Conservation (phyloP, 2,113 vertebrate genomes). For the Colius striatus region DNA sequence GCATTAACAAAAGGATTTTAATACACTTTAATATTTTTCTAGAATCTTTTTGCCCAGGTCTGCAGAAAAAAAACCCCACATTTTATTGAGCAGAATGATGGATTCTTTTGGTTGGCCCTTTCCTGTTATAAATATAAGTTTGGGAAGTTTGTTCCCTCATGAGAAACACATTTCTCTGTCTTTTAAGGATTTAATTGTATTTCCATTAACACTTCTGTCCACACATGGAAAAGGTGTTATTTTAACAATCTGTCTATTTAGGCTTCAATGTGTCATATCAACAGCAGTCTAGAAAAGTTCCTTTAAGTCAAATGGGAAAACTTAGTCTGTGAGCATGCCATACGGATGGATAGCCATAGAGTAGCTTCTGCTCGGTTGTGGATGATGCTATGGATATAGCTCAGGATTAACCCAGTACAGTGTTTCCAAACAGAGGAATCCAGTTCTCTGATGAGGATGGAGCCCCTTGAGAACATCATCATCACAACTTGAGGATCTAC, state of each 20-base stretch:
- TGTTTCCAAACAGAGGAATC: background rate
- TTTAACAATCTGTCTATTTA: background rate
- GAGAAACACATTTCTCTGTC: background rate
- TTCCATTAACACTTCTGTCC: background rate
- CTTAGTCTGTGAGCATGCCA: background rate
- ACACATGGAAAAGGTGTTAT: background rate
- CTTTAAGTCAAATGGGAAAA: background rate
- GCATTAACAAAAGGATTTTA: background rate
- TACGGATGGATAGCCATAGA: rapidly evolving
- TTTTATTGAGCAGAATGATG: background rate
- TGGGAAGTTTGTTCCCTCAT: background rate
- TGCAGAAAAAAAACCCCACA: background rate
- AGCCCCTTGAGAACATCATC: background rate
- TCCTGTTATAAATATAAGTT: background rate
- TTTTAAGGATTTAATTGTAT: background rate
- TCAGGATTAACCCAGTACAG: background rate
- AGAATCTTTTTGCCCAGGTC: background rate
- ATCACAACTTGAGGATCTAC: background rate
- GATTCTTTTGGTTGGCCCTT: background rate
- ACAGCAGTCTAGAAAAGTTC: background rate
- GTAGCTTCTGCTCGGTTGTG: background rate
- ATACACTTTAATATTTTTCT: conserved; percentile 1
- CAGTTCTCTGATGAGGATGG: background rate
- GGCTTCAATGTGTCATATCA: background rate
- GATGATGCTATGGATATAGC: background rate